Evolutionary conservation across 1,140 invertebrate species (phyloP), one percentile per base, ranked within the genome.

Genomic region (Portunus trituberculatus): DNA sequence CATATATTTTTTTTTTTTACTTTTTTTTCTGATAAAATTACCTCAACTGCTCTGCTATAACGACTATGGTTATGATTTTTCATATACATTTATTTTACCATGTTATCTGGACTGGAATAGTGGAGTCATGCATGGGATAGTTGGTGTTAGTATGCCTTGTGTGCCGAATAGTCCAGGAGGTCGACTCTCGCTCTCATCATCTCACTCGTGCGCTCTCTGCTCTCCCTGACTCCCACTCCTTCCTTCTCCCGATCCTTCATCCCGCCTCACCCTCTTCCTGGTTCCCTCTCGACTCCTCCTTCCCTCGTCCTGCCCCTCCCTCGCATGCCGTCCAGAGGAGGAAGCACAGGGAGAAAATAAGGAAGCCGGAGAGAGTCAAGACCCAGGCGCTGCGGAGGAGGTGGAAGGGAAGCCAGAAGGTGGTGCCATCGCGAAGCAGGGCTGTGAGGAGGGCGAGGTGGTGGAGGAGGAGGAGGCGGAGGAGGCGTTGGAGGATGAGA

Each of bases 311-410:
- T 59, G 39, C 82, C 91, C 94, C 84, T 87, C 87, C 48, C 91
- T 67, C 94, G 94, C 94, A 95, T 95, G 94, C 76, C 94, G 83
- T 92, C 92, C 91, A 92, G 95, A 96, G 93, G 90, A 94, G 90
- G 95, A 92, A 94, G 59, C 45, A 59, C 67, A 88, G 84, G 93
- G 93, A 94, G 95, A 83, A 94, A 89, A 83, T 52, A 84, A 94
- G 29, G 39, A 94, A 83, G 59, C 91, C 82, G 93, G 83, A 92
- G 95, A 52, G 59, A 67, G 84, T 45, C 45, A 83, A 29, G 90
- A 76, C 28, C 46, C 59, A 86, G 94, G 45, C 39, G 91, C 31
- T 59, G 94, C 83, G 90, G 94, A 92, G 91, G 82, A 45, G 94
- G 87, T 67, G 86, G 92, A 93, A 86, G 94, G 84, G 39, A 92